Evolutionary conservation across 2,113 vertebrate genomes (phyloP).

Genomic region (Corythoichthys haematopterus): DNA sequence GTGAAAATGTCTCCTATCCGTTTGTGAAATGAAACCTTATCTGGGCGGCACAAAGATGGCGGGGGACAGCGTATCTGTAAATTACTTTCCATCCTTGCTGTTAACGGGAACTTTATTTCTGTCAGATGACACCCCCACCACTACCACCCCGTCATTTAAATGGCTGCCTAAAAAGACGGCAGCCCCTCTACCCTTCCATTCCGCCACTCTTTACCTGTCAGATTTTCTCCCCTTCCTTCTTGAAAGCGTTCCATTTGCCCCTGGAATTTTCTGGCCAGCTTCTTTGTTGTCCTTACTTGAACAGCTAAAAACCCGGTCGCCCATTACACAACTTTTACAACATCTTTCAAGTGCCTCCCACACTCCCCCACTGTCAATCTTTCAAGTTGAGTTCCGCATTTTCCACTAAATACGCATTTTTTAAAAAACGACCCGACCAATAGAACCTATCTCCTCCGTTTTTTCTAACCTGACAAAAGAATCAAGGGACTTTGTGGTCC

Average conservation of each 20-base stretch:
- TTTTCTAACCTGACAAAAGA: slow-evolving; percentile 88
- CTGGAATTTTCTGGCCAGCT: slow-evolving; percentile 37
- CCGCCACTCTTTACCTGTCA: slow-evolving; percentile 32
- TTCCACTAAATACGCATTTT: slow-evolving; percentile 72
- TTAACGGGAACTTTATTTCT: slow-evolving; percentile 99
- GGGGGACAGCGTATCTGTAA: slow-evolving; percentile 98
- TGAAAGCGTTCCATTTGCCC: slow-evolving; percentile 48
- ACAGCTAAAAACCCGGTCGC: neutral
- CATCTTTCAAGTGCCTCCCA: neutral
- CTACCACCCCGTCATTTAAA: slow-evolving; percentile 81
- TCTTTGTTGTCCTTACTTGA: slow-evolving; percentile 42
- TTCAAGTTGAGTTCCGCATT: slow-evolving; percentile 17
- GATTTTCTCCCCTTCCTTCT: slow-evolving; percentile 56
- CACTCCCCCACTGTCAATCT: slow-evolving; percentile 18
- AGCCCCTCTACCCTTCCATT: slow-evolving; percentile 38
- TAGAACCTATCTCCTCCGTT: slow-evolving; percentile 74
- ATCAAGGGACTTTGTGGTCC: slow-evolving; percentile 98
- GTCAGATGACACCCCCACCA: slow-evolving; percentile 91
- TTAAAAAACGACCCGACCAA: slow-evolving; percentile 30
- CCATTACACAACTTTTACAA: neutral
- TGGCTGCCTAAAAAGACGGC: slow-evolving; percentile 82
- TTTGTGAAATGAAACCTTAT: slow-evolving; percentile 99
- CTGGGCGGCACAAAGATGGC: slow-evolving; percentile 96
- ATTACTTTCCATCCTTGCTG: slow-evolving; percentile 98
- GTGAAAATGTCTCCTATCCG: slow-evolving; percentile 99